A percentile compares a stretch with the other conserved stretches of the same genome.
phyloP scores from a whole-genome alignment of 35 echinoderm and acorn worm species.

The Ophiothrix spiculata region DNA sequence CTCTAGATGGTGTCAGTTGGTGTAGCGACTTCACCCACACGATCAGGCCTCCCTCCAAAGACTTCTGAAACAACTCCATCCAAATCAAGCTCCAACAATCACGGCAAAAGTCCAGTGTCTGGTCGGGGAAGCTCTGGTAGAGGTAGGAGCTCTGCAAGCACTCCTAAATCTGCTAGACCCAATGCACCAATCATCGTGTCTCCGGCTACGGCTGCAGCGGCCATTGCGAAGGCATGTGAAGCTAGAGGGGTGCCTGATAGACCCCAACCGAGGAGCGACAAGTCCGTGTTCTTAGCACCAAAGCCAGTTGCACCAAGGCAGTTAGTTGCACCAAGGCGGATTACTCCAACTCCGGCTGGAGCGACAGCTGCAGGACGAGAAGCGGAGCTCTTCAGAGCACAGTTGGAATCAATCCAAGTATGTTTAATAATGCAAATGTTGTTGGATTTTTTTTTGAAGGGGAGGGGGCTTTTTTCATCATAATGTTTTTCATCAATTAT shows the following conservation, averaged over 20 bases:
- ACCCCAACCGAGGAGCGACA: neutral
- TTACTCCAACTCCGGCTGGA: neutral
- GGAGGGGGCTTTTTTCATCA: neutral
- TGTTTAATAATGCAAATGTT: neutral
- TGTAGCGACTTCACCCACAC: constrained; percentile 41
- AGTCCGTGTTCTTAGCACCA: neutral
- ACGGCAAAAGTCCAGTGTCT: constrained; percentile 25
- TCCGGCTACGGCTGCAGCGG: constrained; percentile 2
- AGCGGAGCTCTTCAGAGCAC: constrained; percentile 26
- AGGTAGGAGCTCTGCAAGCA: neutral
- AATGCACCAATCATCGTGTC: neutral
- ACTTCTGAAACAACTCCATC: constrained; percentile 36
- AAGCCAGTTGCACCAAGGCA: neutral
- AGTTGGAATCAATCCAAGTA: constrained; percentile 18
- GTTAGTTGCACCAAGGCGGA: neutral
- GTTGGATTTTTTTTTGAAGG: neutral
- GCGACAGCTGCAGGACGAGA: neutral
- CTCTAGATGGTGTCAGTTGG: constrained; percentile 60
- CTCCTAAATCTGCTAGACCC: neutral
- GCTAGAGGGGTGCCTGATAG: neutral
- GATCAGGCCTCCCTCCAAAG: neutral
- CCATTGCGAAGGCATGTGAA: neutral
- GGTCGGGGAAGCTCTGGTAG: neutral
- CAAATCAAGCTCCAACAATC: constrained; percentile 17
- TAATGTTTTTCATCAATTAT: neutral